phyloP scores from a whole-genome alignment of 2,797 vertebrate species.

The Triplophysa bombifrons region DNA sequence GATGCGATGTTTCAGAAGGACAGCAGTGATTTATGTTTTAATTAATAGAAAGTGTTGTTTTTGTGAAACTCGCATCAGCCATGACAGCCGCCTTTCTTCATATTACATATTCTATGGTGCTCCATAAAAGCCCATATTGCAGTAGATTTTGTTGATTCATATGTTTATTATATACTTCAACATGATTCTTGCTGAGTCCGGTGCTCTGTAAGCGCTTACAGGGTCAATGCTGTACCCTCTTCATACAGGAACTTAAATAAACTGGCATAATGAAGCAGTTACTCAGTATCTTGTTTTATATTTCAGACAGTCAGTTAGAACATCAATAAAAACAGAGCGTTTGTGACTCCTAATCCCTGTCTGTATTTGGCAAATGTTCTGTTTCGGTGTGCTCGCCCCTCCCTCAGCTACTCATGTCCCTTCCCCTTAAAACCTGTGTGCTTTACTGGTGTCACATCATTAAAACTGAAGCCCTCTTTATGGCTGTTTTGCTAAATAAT shows the following conservation, averaged over 20 bases:
- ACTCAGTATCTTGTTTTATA: not conserved
- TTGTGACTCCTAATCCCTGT: conserved; percentile 8
- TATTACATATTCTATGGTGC: not conserved
- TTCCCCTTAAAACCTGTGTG: conserved; percentile 44
- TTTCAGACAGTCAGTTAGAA: not conserved
- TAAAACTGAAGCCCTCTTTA: conserved; percentile 57
- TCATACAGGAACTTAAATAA: not conserved
- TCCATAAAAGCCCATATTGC: not conserved
- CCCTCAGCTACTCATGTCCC: not conserved
- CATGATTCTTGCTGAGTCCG: not conserved
- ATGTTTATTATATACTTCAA: not conserved
- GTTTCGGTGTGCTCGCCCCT: not conserved
- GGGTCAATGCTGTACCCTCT: not conserved
- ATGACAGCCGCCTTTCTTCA: too few species aligned
- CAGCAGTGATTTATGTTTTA: too few species aligned
- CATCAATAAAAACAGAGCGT: not conserved
- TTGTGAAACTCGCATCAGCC: too few species aligned
- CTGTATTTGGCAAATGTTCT: not conserved
- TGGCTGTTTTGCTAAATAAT: conserved; percentile 64
- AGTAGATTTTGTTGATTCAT: not conserved
- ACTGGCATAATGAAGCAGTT: not conserved
- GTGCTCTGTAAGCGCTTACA: too few species aligned
- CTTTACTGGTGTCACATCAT: conserved; percentile 56
- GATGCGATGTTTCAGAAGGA: too few species aligned
- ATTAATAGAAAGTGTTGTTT: too few species aligned